These are phyloP conservation scores for Drosophila mimica DNA, from an alignment of 2,888 invertebrate species.

Conservation along the genomic window DNA sequence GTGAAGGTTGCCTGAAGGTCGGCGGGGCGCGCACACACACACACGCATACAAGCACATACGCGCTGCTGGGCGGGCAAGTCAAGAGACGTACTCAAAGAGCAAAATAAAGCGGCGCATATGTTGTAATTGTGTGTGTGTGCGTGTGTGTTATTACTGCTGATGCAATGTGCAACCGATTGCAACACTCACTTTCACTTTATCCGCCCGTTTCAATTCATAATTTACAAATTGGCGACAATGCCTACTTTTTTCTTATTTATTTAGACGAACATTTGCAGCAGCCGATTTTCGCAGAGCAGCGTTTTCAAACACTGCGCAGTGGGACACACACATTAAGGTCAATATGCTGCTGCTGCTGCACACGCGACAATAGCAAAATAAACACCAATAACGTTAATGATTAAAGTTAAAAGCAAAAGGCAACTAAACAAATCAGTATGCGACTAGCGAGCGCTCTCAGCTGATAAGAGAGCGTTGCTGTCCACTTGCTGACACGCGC, in stretches of 20 bases:
- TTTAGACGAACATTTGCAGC: conserved; percentile 6
- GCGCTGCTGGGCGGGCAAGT: conserved; percentile 12
- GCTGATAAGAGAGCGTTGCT: conserved; percentile 51
- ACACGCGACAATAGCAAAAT: conserved; percentile 1
- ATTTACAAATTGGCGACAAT: conserved; percentile 28
- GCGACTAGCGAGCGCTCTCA: conserved; percentile 45
- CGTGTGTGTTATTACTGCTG: not conserved
- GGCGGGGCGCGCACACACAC: conserved; percentile 61
- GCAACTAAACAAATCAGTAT: conserved; percentile 49
- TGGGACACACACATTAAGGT: conserved; percentile 2
- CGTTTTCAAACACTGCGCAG: conserved; percentile 1
- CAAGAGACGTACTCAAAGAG: conserved; percentile 28
- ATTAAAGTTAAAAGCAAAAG: conserved; percentile 30
- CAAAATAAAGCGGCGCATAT: conserved; percentile 12
- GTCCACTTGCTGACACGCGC: conserved; percentile 38
- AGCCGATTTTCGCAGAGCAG: conserved; percentile 14
- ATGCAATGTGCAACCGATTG: conserved; percentile 24
- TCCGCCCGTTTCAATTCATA: conserved; percentile 58
- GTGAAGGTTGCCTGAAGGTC: conserved; percentile 85
- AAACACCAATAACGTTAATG: conserved; percentile 17
- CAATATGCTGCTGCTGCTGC: not conserved
- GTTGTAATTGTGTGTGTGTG: not conserved
- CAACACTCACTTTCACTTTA: conserved; percentile 62
- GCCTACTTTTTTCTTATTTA: conserved; percentile 24
- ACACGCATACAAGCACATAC: conserved; percentile 25